These are phyloP conservation scores for Scaptomyza flava DNA, from an alignment of 2,888 invertebrate species.

Conservation along the genomic window DNA sequence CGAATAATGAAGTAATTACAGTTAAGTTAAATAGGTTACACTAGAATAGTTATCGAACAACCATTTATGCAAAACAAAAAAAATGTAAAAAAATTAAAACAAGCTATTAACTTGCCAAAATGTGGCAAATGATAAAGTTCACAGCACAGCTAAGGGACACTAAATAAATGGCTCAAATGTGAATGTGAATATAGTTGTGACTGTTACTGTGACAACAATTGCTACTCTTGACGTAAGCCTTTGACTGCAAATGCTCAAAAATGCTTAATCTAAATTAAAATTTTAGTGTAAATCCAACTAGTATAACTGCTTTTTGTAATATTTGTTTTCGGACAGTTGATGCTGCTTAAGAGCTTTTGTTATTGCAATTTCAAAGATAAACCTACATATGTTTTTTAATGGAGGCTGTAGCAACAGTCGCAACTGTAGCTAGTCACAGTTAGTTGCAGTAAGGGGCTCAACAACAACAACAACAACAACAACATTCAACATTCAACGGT, in stretches of 20 bases:
- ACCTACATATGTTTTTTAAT: constrained; percentile 3
- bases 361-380: constrained; percentile 7
- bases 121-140: neutral
- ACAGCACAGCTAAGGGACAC: neutral
- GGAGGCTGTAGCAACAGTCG: constrained; percentile 6
- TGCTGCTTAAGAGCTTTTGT: neutral
- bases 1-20: too few species aligned
- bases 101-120: neutral
- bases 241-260: neutral
- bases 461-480: too few species aligned
- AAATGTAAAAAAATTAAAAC: too few species aligned
- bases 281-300: neutral
- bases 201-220: constrained; percentile 4
- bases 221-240: neutral
- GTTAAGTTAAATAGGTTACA: too few species aligned
- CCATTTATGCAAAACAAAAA: too few species aligned
- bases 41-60: too few species aligned
- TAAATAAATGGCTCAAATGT: neutral
- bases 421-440: neutral
- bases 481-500: neutral
- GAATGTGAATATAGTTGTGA: neutral
- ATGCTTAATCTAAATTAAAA: neutral
- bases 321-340: neutral
- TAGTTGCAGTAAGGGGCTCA: neutral
- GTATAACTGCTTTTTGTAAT: neutral